Evolutionary conservation across 1,140 invertebrate species (phyloP).

Genomic region (Drosophila tristis): DNA sequence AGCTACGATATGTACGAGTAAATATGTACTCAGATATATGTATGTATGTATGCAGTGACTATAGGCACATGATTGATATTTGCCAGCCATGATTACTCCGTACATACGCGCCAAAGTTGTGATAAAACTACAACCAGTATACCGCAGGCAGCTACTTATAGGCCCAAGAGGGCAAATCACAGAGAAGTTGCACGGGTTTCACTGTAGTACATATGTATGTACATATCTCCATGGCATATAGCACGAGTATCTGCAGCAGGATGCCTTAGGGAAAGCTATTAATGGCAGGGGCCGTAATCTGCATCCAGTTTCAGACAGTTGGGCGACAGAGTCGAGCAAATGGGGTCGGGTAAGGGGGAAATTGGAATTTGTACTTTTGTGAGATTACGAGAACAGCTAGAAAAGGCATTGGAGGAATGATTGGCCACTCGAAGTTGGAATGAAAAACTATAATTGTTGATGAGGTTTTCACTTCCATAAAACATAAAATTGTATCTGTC

Average conservation of each 20-base stretch:
- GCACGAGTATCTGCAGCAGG: constrained; percentile 25
- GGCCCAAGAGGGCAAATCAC: constrained; percentile 4
- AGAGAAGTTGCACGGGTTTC: background rate
- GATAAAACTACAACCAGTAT: constrained; percentile 43
- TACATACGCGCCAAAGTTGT: constrained; percentile 28
- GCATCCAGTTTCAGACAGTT: constrained; percentile 37
- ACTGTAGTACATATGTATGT: background rate
- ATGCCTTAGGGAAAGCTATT: constrained; percentile 35
- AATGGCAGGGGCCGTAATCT: constrained; percentile 38
- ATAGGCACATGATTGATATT: constrained; percentile 51
- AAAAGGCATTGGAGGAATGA: background rate
- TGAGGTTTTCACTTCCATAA: no score
- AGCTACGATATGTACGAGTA: constrained; percentile 6
- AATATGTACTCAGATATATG: background rate
- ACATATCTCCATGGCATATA: background rate
- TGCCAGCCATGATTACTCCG: constrained; percentile 50
- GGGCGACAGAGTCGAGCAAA: constrained; percentile 37
- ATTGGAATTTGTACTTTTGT: constrained; percentile 4
- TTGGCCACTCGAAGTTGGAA: no score
- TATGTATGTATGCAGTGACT: constrained; percentile 3
- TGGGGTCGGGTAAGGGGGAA: background rate
- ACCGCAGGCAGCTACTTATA: constrained; percentile 12
- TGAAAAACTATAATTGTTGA: no score
- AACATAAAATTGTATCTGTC: no score
- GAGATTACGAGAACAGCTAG: constrained; percentile 12